These are phyloP conservation scores for Merluccius polli DNA, from an alignment of 2,797 vertebrate genomes.

Conservation along the genomic window DNA sequence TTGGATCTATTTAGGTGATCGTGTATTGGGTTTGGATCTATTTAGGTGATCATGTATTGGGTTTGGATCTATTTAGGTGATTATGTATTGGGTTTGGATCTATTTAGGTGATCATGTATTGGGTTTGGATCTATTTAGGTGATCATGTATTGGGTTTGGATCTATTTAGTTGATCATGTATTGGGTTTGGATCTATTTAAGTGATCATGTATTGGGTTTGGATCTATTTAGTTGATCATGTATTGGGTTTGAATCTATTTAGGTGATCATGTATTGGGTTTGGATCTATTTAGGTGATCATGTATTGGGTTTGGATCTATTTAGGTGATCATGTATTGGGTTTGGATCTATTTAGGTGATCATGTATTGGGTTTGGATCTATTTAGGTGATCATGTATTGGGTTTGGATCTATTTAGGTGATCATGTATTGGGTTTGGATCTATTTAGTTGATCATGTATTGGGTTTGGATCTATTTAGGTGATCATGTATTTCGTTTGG, in stretches of 20 bases:
- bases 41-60: neutral
- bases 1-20: slow-evolving; percentile 20
- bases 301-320: slow-evolving; percentile 7
- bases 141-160: neutral
- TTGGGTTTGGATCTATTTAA: slow-evolving; percentile 12
- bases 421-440: slow-evolving; percentile 27
- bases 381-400: slow-evolving; percentile 28
- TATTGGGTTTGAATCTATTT: too few species aligned
- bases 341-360: neutral
- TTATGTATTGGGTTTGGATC: slow-evolving; percentile 34
- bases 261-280: slow-evolving; percentile 32
- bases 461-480: slow-evolving; percentile 10
- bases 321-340: slow-evolving; percentile 27
- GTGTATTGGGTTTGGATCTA: slow-evolving; percentile 23
- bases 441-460: neutral
- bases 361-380: slow-evolving; percentile 1
- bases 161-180: slow-evolving; percentile 26
- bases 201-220: neutral
- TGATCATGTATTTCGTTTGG: slow-evolving; percentile 27
- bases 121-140: slow-evolving; percentile 7
- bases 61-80: slow-evolving; percentile 16
- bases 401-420: too few species aligned
- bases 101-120: slow-evolving; percentile 33
- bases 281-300: neutral
- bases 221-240: slow-evolving; percentile 24